Evolutionary conservation across 2,797 vertebrate species (phyloP).

Genomic region (Gila robusta): DNA sequence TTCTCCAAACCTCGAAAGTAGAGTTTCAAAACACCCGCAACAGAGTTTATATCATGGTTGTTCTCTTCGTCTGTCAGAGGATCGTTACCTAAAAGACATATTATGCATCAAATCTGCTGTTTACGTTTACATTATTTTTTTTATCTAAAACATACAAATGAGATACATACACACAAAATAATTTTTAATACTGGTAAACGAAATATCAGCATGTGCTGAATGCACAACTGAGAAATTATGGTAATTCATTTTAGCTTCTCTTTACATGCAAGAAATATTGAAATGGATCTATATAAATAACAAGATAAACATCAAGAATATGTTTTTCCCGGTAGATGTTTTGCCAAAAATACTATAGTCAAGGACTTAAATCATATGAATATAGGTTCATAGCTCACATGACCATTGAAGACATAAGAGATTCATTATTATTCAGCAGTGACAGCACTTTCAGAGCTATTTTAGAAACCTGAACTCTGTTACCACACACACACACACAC

Average conservation of each 20-base stretch:
- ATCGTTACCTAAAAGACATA: conserved; percentile 87
- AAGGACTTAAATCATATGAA: background rate
- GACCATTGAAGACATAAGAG: background rate
- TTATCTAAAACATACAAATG: background rate
- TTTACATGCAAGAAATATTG: background rate
- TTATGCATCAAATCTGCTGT: background rate
- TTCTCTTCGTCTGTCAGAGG: conserved; percentile 96
- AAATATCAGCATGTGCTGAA: background rate
- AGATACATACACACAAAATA: background rate
- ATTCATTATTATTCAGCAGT: conserved; percentile 26
- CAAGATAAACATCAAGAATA: background rate
- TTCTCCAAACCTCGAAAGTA: conserved; percentile 98
- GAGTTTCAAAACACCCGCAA: conserved; percentile 96
- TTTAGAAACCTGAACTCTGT: background rate
- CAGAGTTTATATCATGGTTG: conserved; percentile 99
- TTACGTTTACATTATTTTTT: background rate
- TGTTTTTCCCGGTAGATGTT: background rate
- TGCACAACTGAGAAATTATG: background rate
- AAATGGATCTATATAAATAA: background rate
- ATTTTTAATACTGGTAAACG: background rate
- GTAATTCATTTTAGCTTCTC: background rate
- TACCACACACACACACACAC: conserved; percentile 21
- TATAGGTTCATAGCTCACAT: background rate
- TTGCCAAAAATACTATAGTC: background rate
- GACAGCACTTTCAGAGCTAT: background rate